Conservation (phyloP, 2,888 invertebrate species). For the Alsophila aescularia region DNA sequence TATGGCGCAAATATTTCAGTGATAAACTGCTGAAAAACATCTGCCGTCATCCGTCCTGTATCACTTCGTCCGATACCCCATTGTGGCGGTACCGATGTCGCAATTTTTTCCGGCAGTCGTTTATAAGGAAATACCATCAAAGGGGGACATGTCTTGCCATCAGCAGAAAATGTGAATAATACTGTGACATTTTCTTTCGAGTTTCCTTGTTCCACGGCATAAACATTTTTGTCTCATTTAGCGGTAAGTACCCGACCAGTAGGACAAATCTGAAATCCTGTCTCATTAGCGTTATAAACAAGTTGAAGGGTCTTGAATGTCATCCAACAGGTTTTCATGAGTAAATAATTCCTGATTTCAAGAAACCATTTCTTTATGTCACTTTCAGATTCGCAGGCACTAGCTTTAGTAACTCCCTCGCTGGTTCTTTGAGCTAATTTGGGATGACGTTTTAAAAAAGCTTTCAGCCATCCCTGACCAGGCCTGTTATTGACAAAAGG, state of each 20-base stretch:
- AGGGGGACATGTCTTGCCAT: too few relatives aligned
- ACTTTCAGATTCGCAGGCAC: conserved; percentile 44
- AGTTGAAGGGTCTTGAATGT: neutral
- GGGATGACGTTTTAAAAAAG: conserved; percentile 46
- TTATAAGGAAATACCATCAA: too few relatives aligned
- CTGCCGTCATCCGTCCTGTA: too few relatives aligned
- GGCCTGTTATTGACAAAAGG: conserved; percentile 30
- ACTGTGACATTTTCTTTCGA: too few relatives aligned
- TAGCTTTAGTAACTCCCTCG: conserved; percentile 43
- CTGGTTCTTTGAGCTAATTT: conserved; percentile 35
- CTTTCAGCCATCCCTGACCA: conserved; percentile 32
- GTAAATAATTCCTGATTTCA: conserved; percentile 34
- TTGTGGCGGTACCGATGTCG: too few relatives aligned
- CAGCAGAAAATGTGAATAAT: too few relatives aligned
- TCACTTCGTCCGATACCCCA: too few relatives aligned
- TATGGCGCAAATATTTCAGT: too few relatives aligned
- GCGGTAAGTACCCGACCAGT: neutral
- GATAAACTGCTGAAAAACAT: too few relatives aligned
- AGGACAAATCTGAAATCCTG: neutral
- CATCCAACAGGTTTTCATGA: neutral
- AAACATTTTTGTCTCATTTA: neutral
- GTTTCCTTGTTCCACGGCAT: neutral
- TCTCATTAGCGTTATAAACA: neutral
- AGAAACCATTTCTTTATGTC: conserved; percentile 48
- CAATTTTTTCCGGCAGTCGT: too few relatives aligned